A percentile compares a stretch with the other conserved stretches of the same genome.
Conservation (phyloP, 2,113 vertebrate genomes). For the Silurus meridionalis region DNA sequence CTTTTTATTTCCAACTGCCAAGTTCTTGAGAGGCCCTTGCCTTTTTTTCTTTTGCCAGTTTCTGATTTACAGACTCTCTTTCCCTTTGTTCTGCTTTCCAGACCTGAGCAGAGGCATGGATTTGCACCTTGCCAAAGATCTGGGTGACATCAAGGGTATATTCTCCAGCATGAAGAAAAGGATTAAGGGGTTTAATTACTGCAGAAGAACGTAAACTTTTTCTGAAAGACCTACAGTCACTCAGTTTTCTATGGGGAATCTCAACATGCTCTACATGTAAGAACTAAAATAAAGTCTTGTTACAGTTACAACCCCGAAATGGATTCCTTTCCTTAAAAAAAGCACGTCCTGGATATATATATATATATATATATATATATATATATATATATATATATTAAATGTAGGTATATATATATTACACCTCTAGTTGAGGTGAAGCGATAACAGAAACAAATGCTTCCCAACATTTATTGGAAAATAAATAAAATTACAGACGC, state of each 20-base stretch:
- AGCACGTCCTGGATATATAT: too few species aligned
- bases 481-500: not conserved
- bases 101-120: not conserved
- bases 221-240: too few species aligned
- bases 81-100: not conserved
- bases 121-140: conserved; percentile 16
- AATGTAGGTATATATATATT: too few species aligned
- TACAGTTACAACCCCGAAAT: too few species aligned
- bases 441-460: not conserved
- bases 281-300: not conserved
- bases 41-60: not conserved
- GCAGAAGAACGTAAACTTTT: too few species aligned
- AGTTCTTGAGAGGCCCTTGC: conserved; percentile 35
- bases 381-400: too few species aligned
- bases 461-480: not conserved
- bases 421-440: not conserved
- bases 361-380: too few species aligned
- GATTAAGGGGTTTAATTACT: too few species aligned
- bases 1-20: conserved; percentile 51
- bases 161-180: not conserved
- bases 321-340: too few species aligned
- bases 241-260: not conserved
- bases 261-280: not conserved
- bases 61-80: conserved; percentile 1
- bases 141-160: not conserved